Evolutionary conservation across 2,888 invertebrate species (phyloP).

Genomic region (Callimorpha dominula): DNA sequence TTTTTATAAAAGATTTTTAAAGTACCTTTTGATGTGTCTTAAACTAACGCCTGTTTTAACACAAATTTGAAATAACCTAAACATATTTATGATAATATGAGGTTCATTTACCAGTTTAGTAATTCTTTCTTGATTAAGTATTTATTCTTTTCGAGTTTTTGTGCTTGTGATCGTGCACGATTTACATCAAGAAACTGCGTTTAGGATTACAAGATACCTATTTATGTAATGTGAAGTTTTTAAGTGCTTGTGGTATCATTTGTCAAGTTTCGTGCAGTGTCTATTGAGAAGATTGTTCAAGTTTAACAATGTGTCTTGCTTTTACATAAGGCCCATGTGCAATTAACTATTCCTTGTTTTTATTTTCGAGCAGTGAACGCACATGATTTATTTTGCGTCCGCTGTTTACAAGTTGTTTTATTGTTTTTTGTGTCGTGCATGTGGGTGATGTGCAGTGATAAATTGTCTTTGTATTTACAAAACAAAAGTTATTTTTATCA

Average conservation of each 20-base stretch:
- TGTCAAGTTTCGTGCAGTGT: conserved; percentile 41
- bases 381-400: conserved; percentile 2
- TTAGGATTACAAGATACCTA: neutral
- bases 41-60: neutral
- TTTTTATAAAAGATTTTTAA: neutral
- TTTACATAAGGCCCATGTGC: conserved; percentile 11
- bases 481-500: conserved; percentile 6
- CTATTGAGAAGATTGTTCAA: conserved; percentile 7
- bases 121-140: neutral
- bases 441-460: conserved; percentile 50
- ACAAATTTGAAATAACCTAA: neutral
- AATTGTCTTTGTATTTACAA: conserved; percentile 35
- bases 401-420: conserved; percentile 19
- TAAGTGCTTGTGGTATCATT: conserved; percentile 40
- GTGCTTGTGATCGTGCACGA: conserved; percentile 3
- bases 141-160: neutral
- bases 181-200: neutral
- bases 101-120: neutral
- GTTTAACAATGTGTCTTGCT: conserved; percentile 12
- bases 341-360: conserved; percentile 5
- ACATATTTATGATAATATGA: too few relatives aligned
- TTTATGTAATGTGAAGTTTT: conserved; percentile 5
- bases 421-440: conserved; percentile 48
- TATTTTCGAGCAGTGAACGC: conserved; percentile 4
- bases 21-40: neutral